Evolutionary conservation across 1,140 invertebrate genomes (phyloP), one percentile per base, ranked within the genome.

Genomic region (Ganaspis sp.): DNA sequence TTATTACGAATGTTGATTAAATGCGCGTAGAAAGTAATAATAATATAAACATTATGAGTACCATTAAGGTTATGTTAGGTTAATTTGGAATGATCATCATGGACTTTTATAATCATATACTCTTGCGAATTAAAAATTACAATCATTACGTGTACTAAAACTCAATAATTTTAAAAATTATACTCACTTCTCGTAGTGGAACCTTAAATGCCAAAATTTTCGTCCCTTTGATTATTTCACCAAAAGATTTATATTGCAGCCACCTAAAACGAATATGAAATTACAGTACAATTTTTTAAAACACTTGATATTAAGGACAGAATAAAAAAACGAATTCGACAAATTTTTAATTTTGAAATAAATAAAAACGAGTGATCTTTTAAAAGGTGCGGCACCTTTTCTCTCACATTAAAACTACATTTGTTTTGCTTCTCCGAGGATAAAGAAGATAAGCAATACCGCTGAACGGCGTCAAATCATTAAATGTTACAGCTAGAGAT

Each of bases 191-290:
- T 83, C 90, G 92, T 12, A 96, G 87, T n/a, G 95, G 95, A 54
- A 96, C 95, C 92, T 96, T 96, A 85, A 96, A 96, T 34, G 95
- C 93, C 80, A 96, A 92, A 72, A 96, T 93, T 76, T 93, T 92
- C 11, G 95, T 96, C 3, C 94, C 94, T 38, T 92, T 89, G 73
- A 96, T 93, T 5, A 92, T 89, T 23, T 92, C 85, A 1, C 95
- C 95, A 82, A 93, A 92, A 5, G 94, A 88, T 81, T 90, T 92
- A 86, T 96, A 96, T 26, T 93, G 87, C 77, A 93, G 87, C 95
- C 95, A 96, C 84, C 95, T 96, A 88, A 91, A 86, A 76, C 69
- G 69, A 75, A 75, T 49, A 42, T 42, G 34, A 42, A 70, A 40
- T 45, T 11, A 49, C n/a, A 69, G 21, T n/a, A 70, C 11, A 54